phyloP scores from a whole-genome alignment of 2,888 invertebrate genomes.

The Aphidius colemani region DNA sequence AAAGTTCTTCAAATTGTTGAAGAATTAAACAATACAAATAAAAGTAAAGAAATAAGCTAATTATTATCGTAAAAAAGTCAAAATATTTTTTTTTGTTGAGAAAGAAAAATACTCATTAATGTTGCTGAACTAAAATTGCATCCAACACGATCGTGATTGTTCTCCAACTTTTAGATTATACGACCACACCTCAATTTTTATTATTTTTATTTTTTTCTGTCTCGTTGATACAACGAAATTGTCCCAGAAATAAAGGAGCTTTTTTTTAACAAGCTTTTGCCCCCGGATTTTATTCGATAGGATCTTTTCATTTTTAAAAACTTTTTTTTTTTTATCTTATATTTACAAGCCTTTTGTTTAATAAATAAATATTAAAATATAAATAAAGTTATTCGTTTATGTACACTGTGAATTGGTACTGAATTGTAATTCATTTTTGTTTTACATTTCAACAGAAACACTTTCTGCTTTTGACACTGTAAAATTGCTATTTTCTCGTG shows the following conservation, averaged over 20 bases:
- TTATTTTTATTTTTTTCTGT: slow-evolving; percentile 12
- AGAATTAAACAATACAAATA: too few species aligned
- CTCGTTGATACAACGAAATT: not conserved
- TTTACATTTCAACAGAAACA: not conserved
- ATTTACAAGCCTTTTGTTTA: too few species aligned
- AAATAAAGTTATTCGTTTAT: too few species aligned
- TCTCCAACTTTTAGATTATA: slow-evolving; percentile 15
- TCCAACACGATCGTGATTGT: slow-evolving; percentile 30
- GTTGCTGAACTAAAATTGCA: slow-evolving; percentile 25
- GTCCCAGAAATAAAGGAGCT: slow-evolving; percentile 23
- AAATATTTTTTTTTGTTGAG: not conserved
- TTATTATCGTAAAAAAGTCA: not conserved
- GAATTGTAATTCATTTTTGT: too few species aligned
- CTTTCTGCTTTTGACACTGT: slow-evolving; percentile 1
- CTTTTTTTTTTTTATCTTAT: too few species aligned
- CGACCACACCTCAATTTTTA: slow-evolving; percentile 12
- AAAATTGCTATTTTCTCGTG: slow-evolving; percentile 1
- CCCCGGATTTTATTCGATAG: not conserved
- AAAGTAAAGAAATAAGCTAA: not conserved
- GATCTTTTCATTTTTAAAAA: too few species aligned
- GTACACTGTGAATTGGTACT: too few species aligned
- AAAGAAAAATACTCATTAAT: slow-evolving; percentile 20
- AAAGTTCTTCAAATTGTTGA: not conserved
- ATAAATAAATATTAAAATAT: too few species aligned
- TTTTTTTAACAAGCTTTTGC: slow-evolving; percentile 11